Evolutionary conservation across 2,113 vertebrate genomes (phyloP).

Genomic region (Plectropomus leopardus): DNA sequence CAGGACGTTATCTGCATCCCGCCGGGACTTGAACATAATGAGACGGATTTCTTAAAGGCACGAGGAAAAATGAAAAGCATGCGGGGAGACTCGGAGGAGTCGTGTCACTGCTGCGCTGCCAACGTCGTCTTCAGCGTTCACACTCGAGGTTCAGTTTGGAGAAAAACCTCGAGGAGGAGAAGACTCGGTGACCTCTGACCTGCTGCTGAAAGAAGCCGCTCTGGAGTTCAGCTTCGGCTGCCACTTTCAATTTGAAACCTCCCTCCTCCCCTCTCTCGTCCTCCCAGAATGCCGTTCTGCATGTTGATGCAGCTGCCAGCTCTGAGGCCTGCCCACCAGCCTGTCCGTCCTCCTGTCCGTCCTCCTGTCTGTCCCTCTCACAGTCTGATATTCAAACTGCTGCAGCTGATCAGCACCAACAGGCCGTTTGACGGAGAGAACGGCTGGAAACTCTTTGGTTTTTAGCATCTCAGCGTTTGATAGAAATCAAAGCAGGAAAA

Average conservation of each 20-base stretch:
- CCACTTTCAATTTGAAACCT: slow-evolving; percentile 63
- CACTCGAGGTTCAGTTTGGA: slow-evolving; percentile 9
- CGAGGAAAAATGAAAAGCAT: not conserved
- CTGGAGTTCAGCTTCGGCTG: slow-evolving; percentile 48
- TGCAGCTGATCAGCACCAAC: slow-evolving; percentile 32
- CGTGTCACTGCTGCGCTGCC: not conserved
- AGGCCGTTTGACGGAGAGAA: not conserved
- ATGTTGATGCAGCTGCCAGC: slow-evolving; percentile 36
- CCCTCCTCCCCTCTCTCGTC: not conserved
- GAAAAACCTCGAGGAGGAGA: slow-evolving; percentile 13
- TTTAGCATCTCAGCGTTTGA: not conserved
- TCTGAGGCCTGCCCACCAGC: not conserved
- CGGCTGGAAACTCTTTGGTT: not conserved
- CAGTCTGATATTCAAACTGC: not conserved
- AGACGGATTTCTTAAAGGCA: slow-evolving; percentile 25
- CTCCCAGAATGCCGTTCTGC: slow-evolving; percentile 46
- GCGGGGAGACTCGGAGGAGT: not conserved
- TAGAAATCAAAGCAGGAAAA: not conserved
- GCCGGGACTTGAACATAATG: not conserved
- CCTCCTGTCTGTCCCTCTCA: not conserved
- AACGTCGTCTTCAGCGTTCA: no score
- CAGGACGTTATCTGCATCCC: slow-evolving; percentile 57
- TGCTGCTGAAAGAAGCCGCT: slow-evolving; percentile 1
- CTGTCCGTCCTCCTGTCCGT: not conserved
- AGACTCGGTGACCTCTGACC: slow-evolving; percentile 53